Evolutionary conservation across 2,888 invertebrate genomes (phyloP).

Genomic region (Pandemis cinnamomeana): DNA sequence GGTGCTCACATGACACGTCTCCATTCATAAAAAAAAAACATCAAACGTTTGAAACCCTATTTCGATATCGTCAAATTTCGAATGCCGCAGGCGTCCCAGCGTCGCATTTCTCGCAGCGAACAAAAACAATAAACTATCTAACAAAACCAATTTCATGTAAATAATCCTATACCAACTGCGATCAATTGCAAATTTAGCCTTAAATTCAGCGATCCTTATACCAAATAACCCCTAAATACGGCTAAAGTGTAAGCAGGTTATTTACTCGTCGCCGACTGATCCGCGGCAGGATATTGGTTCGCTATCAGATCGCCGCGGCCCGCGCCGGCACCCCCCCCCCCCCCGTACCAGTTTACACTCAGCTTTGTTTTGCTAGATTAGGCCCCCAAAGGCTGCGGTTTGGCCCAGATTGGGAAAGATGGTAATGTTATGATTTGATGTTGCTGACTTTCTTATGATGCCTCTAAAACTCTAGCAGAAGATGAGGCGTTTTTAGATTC

Average conservation of each 20-base stretch:
- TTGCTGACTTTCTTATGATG: neutral
- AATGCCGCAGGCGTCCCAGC: neutral
- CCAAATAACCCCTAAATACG: constrained; percentile 12
- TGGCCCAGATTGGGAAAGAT: constrained; percentile 23
- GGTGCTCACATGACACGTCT: too few species aligned
- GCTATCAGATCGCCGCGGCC: constrained; percentile 31
- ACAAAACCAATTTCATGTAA: constrained; percentile 9
- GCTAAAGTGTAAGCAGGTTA: constrained; percentile 28
- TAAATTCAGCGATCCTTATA: constrained; percentile 5
- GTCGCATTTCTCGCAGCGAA: neutral
- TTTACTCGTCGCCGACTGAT: constrained; percentile 20
- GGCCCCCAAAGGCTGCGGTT: constrained; percentile 2
- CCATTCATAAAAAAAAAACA: too few species aligned
- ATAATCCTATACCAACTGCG: constrained; percentile 20
- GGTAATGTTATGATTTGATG: neutral
- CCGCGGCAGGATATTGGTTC: constrained; percentile 35
- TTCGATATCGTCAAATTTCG: neutral
- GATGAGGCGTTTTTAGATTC: too few species aligned
- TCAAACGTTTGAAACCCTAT: neutral
- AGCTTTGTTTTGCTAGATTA: constrained; percentile 34
- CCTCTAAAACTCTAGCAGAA: neutral
- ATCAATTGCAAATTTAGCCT: neutral
- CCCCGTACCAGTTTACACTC: neutral
- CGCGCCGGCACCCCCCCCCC: neutral
- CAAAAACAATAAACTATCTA: neutral